These are phyloP conservation scores for Acanthurus tractus DNA, from an alignment of 2,797 vertebrate genomes.

Conservation along the genomic window DNA sequence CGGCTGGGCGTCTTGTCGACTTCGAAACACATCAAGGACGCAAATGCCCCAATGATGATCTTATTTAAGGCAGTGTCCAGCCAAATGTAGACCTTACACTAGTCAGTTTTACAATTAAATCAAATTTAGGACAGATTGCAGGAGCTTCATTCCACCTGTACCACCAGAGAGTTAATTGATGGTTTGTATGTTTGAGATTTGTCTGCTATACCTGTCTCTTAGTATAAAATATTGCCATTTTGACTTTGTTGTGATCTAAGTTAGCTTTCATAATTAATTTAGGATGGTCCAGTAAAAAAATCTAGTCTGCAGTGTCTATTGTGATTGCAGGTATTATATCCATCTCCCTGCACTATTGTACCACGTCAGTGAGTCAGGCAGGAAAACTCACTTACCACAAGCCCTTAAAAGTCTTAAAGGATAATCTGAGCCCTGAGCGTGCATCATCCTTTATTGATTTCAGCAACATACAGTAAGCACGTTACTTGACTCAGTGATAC, in stretches of 20 bases:
- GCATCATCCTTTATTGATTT: conserved; percentile 1
- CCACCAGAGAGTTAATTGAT: background rate
- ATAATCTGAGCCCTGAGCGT: background rate
- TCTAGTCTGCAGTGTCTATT: background rate
- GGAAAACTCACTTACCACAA: conserved; percentile 10
- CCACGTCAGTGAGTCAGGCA: background rate
- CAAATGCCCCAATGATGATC: background rate
- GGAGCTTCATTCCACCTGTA: background rate
- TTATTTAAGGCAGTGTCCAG: background rate
- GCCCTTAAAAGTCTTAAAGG: conserved; percentile 26
- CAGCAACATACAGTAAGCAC: background rate
- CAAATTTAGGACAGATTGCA: background rate
- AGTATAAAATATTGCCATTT: background rate
- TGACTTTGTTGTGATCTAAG: too few species aligned
- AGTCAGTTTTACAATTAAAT: background rate
- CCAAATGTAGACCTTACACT: background rate
- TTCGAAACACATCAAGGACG: conserved; percentile 28
- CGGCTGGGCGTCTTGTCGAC: conserved; percentile 21
- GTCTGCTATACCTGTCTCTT: too few species aligned
- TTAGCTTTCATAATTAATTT: too few species aligned
- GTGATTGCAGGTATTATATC: background rate
- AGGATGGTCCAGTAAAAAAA: too few species aligned
- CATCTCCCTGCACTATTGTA: background rate
- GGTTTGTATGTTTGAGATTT: too few species aligned
- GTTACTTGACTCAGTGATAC: conserved; percentile 66